Base-by-base conservation (phyloP, 2,888 invertebrate species). In the Dione vanillae region DNA sequence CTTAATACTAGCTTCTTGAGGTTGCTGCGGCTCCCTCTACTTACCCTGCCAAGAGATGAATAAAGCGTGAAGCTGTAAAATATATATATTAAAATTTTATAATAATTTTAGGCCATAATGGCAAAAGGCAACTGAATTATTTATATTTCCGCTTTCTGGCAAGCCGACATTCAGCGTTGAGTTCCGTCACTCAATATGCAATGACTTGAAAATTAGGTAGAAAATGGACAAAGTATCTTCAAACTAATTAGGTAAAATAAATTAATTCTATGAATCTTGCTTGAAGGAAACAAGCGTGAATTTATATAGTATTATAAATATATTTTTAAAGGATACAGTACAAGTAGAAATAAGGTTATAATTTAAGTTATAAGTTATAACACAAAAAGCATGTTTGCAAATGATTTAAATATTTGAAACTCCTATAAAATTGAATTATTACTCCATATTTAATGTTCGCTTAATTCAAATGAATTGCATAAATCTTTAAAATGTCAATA, bases 351-450 rank as follows among this genome's bases (percentile, higher is more conserved):
- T 43, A 9, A 20, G 27, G 27, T 45, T 45, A 61, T 45, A 12
- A 45, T 45, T 61, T 45, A 61, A 27, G 2, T 27, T 27, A 27
- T 27, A 27, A 27, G 45, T 35, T 16, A 45, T n/a, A 45, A 20
- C 45, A 6, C 43, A 61, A 20, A 59, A 27, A 20, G 10, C 45
- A 27, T 61, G 61, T 61, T 61, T 45, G n/a, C 27, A 45, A 61
- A 61, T 45, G 61, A 61, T 61, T 45, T 61, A 61, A 61, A 45
- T 43, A 61, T 61, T 61, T 45, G 45, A 61, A 61, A 61, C 2
- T 35, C 45, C 45, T 35, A 61, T 56, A 74, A 72, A 64, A 56
- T 49, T 56, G 67, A 67, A 45, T 61, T 65, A 65, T 65, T 35
- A 16, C 41, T 43, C 41, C 27, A n/a, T 27, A 54, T 65, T 41